These are phyloP conservation scores for Ceratina japonica DNA, from an alignment of 1,140 invertebrate genomes.

Conservation along the genomic window DNA sequence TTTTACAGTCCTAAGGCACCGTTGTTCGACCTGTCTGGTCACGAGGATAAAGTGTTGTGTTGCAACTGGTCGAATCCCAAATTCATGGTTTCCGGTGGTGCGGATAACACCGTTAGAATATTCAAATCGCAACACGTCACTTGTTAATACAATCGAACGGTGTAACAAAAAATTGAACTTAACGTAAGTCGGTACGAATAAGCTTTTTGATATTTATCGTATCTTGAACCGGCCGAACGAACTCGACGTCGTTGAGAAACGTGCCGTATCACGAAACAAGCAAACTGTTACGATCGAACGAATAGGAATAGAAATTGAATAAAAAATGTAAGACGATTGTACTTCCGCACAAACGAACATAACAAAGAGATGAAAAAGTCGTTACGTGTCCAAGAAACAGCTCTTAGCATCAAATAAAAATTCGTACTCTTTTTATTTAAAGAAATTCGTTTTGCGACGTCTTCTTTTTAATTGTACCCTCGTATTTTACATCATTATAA, in stretches of 20 bases:
- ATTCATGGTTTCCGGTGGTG: conserved; percentile 93
- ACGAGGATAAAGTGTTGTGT: conserved; percentile 95
- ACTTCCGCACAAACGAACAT: conserved; percentile 15
- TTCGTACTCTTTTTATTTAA: conserved; percentile 42
- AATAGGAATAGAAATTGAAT: neutral
- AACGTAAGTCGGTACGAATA: conserved; percentile 25
- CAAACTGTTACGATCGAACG: neutral
- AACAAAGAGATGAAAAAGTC: neutral
- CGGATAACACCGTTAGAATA: conserved; percentile 95
- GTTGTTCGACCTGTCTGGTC: conserved; percentile 95
- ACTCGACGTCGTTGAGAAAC: too few species aligned
- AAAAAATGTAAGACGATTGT: neutral
- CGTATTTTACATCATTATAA: conserved; percentile 47
- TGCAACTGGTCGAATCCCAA: conserved; percentile 95
- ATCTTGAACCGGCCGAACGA: too few species aligned
- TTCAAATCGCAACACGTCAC: conserved; percentile 84
- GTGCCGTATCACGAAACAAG: too few species aligned
- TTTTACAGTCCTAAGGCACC: conserved; percentile 90
- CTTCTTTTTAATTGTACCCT: conserved; percentile 36
- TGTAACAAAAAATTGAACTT: neutral
- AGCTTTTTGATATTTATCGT: conserved; percentile 2
- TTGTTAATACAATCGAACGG: conserved; percentile 36
- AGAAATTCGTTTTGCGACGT: conserved; percentile 19
- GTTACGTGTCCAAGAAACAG: conserved; percentile 3
- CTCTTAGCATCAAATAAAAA: conserved; percentile 34